A percentile compares a stretch with the other conserved stretches of the same genome.
These are phyloP conservation scores for Heliconius erato DNA, from an alignment of 2,888 invertebrate genomes.

Conservation along the genomic window DNA sequence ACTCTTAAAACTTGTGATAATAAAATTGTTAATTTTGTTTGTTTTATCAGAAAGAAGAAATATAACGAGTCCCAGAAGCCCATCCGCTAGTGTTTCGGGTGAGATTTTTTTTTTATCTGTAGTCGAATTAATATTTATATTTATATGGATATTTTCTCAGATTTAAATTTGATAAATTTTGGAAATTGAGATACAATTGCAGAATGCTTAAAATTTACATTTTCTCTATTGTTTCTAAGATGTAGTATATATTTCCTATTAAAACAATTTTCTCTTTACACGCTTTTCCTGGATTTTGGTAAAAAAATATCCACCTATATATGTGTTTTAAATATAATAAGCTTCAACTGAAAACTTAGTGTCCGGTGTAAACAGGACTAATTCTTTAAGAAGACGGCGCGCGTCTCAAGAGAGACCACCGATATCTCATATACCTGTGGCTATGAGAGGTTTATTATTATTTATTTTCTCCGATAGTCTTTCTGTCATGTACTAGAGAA, in stretches of 20 bases:
- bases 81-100: slow-evolving; percentile 83
- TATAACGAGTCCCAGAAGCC: slow-evolving; percentile 79
- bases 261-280: slow-evolving; percentile 53
- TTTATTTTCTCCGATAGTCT: background rate
- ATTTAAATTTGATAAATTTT: too few species aligned
- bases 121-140: too few species aligned
- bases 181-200: too few species aligned
- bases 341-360: slow-evolving; percentile 80
- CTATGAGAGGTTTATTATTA: slow-evolving; percentile 71
- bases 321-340: slow-evolving; percentile 48
- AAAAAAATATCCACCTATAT: slow-evolving; percentile 17
- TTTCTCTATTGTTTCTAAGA: background rate
- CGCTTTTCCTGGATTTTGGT: slow-evolving; percentile 59
- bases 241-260: background rate
- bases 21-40: background rate
- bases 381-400: slow-evolving; percentile 71
- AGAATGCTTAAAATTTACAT: background rate
- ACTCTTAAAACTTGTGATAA: too few species aligned
- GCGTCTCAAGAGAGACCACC: slow-evolving; percentile 81
- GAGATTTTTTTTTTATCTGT: slow-evolving; percentile 43
- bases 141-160: too few species aligned
- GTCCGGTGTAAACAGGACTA: slow-evolving; percentile 69
- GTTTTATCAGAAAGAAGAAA: slow-evolving; percentile 60
- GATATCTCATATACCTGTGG: slow-evolving; percentile 79
- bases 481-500: too few species aligned